phyloP scores from a whole-genome alignment of 2,888 invertebrate species.

The Antheraea assamensis region DNA sequence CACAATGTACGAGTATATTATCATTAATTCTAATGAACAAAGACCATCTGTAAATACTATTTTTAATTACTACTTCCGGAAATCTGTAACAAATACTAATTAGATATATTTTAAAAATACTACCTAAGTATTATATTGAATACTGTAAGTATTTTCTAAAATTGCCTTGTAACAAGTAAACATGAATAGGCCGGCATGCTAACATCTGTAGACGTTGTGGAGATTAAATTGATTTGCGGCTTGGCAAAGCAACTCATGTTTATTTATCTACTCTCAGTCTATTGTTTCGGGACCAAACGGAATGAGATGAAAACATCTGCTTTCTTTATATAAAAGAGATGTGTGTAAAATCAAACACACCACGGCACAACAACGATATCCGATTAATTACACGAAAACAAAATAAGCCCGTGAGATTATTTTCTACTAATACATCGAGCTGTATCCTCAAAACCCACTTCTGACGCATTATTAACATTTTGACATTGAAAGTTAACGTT shows the following conservation, averaged over 20 bases:
- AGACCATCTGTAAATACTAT: no score
- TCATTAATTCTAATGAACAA: no score
- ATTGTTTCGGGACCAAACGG: conserved; percentile 22
- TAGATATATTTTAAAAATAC: no score
- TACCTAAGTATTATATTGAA: no score
- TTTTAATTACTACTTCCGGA: no score
- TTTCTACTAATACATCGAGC: conserved; percentile 42
- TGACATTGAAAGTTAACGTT: conserved; percentile 29
- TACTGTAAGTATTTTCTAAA: neutral
- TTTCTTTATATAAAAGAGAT: conserved; percentile 10
- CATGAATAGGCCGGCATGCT: neutral
- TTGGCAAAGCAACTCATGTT: conserved; percentile 17
- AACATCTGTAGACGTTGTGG: conserved; percentile 10
- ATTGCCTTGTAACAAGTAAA: conserved; percentile 1
- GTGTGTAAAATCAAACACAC: neutral
- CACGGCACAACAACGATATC: neutral
- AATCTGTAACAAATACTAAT: no score
- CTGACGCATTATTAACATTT: conserved; percentile 38
- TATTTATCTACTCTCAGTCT: conserved; percentile 20
- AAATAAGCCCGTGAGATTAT: conserved; percentile 34
- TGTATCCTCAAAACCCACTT: conserved; percentile 33
- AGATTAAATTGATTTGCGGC: conserved; percentile 14
- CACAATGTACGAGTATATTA: no score
- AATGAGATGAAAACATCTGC: conserved; percentile 29
- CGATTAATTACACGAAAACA: conserved; percentile 32